Evolutionary conservation across 1,140 invertebrate genomes (phyloP), one percentile per base, ranked within the genome.

Genomic region (Cydia fagiglandana): DNA sequence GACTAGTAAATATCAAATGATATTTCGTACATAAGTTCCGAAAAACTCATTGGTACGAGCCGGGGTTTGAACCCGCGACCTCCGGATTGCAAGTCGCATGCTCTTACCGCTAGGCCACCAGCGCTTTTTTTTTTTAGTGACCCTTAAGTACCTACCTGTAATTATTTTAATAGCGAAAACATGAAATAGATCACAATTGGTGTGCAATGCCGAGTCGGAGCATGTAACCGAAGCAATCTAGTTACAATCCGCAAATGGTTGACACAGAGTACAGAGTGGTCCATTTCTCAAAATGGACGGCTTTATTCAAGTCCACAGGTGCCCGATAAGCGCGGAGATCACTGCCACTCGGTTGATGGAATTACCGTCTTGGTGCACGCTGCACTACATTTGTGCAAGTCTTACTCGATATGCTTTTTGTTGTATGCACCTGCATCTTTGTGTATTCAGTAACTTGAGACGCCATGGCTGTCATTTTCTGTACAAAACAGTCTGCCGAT

Each of bases 241-340:
- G 66, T 70, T 70, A 70, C 66, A 70, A 70, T 70, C 34, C 17
- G 66, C 66, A 70, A 70, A 70, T 70, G 66, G 30, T 17, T 41
- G 66, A 45, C 66, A 70, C 5, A 45, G 73, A 56, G 53, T 56
- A 70, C 5, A 45, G 73, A 56, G 53, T 56, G 73, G 53, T 74
- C 78, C 80, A 87, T 87, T 80, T 78, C 78, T 84, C 83, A 85
- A 88, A 66, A 87, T 90, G 83, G 84, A 84, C 76, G 84, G 81
- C 79, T 89, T 86, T 86, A 87, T 90, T 80, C 85, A 80, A 80
- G 81, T 83, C 83, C 84, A 86, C 85, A 88, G 84, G 87, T 88
- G 86, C 81, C 86, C 83, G 86, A 88, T 90, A 88, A 88, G 83
- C 80, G 81, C 78, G 50, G 79, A 79, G 85, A 84, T 82, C 84